Evolutionary conservation across 2,888 invertebrate species (phyloP), one percentile per base, ranked within the genome.

Genomic region (Eilema depressum): DNA sequence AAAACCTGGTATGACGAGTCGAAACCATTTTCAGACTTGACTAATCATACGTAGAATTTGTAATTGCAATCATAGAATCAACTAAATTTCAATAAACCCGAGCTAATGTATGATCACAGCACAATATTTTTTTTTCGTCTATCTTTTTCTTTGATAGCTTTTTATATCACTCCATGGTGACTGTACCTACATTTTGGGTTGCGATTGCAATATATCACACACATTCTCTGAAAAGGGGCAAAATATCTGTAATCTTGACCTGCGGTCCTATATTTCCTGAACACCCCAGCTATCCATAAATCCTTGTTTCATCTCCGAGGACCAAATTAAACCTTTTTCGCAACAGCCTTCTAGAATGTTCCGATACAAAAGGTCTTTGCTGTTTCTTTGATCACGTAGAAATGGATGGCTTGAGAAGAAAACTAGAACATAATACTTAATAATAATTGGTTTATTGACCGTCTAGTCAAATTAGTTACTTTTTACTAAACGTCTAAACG

Each of bases 261-360:
- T 65, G 68, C 62, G 66, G 68, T 4, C 64, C 65, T 47, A 65
- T 69, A 63, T 68, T 71, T 69, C 68, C 68, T 33, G 66, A 69
- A 65, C 70, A 57, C 30, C 72, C 62, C 73, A 28, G 63, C 69
- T 67, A 71, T 68, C 68, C 68, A 71, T 71, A 75, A 75, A 79
- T 73, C 73, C 65, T 73, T 74, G 71, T 76, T 76, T 57, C 70
- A 68, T 69, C 56, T 64, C 63, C 63, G 69, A 73, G 73, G 59
- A 73, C 57, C 63, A 73, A 75, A 76, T 78, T 76, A 73, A 57
- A 69, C 75, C 78, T 80, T 78, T 77, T 68, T 28, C 74, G 65
- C 57, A 71, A 77, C 73, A 26, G 30, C 66, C 66, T 70, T 71
- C 41, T 37, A 63, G 67, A 73, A 68, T 74, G 68, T 71, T 37